Percentiles rank a stretch among this genome's conserved stretches.
Conservation (phyloP, 2,888 invertebrate genomes). For the Anthrax anthrax region DNA sequence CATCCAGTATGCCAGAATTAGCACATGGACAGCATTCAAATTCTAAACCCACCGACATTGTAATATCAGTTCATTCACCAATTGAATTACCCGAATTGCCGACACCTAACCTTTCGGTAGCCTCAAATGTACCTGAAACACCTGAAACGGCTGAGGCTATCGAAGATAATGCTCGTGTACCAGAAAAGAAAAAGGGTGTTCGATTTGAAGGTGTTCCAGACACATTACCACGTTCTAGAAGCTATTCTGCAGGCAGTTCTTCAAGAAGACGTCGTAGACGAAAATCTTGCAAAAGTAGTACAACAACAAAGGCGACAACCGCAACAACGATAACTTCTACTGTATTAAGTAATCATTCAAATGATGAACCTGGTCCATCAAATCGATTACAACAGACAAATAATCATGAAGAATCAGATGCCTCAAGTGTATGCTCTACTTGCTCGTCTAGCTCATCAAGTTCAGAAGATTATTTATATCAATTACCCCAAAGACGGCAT, state of each 20-base stretch:
- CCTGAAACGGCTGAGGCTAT: slow-evolving; percentile 1
- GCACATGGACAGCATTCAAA: slow-evolving; percentile 13
- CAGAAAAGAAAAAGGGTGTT: slow-evolving; percentile 27
- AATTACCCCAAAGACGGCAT: slow-evolving; percentile 65
- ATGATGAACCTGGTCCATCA: slow-evolving; percentile 2
- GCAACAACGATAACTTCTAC: slow-evolving; percentile 1
- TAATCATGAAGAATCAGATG: slow-evolving; percentile 39
- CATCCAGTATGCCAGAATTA: slow-evolving; percentile 49
- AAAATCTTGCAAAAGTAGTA: slow-evolving; percentile 25
- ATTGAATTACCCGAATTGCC: slow-evolving; percentile 30
- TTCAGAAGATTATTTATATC: slow-evolving; percentile 77
- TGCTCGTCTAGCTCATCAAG: slow-evolving; percentile 77
- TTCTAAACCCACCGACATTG: slow-evolving; percentile 13
- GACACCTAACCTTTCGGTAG: slow-evolving; percentile 39
- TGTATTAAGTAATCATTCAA: background rate
- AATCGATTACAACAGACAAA: background rate
- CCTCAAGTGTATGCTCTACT: slow-evolving; percentile 75
- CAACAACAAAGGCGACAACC: slow-evolving; percentile 19
- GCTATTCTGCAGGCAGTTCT: slow-evolving; percentile 34
- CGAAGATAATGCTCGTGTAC: slow-evolving; percentile 1
- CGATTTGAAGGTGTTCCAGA: slow-evolving; percentile 34
- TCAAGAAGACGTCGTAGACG: slow-evolving; percentile 26
- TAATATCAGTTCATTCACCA: slow-evolving; percentile 15
- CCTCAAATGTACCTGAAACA: slow-evolving; percentile 33
- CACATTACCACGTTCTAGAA: slow-evolving; percentile 38